These are phyloP conservation scores for Drosophila pegasa DNA, from an alignment of 2,888 invertebrate species.

Conservation along the genomic window DNA sequence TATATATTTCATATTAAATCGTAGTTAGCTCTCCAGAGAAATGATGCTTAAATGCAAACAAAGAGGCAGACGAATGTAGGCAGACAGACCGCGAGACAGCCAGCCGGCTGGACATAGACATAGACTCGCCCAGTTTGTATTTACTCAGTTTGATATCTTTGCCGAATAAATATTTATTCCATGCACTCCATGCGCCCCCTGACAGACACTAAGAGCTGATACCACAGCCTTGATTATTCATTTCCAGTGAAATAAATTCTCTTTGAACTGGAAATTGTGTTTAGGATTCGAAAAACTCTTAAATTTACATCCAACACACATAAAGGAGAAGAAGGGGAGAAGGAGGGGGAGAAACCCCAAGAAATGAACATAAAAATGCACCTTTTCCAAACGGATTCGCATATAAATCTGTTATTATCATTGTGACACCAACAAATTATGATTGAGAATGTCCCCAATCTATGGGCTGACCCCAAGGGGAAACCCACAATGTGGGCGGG, in stretches of 20 bases:
- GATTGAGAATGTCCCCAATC: slow-evolving; percentile 72
- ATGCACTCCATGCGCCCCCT: background rate
- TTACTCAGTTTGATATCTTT: background rate
- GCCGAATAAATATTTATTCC: background rate
- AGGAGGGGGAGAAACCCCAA: background rate
- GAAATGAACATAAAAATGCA: slow-evolving; percentile 55
- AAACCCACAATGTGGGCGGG: slow-evolving; percentile 9
- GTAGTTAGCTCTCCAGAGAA: background rate
- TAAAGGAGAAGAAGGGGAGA: background rate
- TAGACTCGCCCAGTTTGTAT: too few relatives aligned
- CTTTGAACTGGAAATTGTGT: background rate
- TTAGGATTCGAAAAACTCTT: background rate
- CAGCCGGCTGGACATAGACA: too few relatives aligned
- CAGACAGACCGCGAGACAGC: background rate
- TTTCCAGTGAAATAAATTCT: slow-evolving; percentile 4
- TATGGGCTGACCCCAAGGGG: slow-evolving; percentile 42
- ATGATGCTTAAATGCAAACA: background rate
- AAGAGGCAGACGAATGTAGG: background rate
- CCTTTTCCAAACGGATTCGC: slow-evolving; percentile 64
- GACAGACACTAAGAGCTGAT: background rate
- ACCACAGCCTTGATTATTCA: background rate
- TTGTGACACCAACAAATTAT: slow-evolving; percentile 81
- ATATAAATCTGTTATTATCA: slow-evolving; percentile 79
- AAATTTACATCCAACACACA: slow-evolving; percentile 9
- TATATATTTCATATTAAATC: too few relatives aligned